Percentiles rank a stretch among this genome's conserved stretches.
These are phyloP conservation scores for Hirtodrosophila cameraria DNA, from an alignment of 2,888 invertebrate genomes.

Conservation along the genomic window DNA sequence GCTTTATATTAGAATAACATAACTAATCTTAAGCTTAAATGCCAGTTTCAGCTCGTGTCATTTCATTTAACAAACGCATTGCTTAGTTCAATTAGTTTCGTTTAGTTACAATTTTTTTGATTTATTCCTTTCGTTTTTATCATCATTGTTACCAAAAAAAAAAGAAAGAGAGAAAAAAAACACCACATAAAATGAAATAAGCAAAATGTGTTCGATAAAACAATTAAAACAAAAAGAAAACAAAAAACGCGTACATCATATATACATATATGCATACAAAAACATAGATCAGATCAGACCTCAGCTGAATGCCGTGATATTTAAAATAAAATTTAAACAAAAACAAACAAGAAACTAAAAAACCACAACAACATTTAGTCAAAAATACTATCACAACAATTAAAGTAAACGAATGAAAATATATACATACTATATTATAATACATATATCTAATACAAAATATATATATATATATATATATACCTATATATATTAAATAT, in stretches of 20 bases:
- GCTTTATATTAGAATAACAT: not conserved
- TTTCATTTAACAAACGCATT: slow-evolving; percentile 17
- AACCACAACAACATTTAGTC: not conserved
- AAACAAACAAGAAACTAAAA: slow-evolving; percentile 9
- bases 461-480: slow-evolving; percentile 7
- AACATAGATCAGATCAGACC: slow-evolving; percentile 78
- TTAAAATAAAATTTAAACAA: slow-evolving; percentile 73
- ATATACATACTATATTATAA: slow-evolving; percentile 11
- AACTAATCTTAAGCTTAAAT: slow-evolving; percentile 22
- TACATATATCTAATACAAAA: slow-evolving; percentile 15
- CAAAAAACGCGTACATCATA: too few species aligned
- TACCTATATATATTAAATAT: slow-evolving; percentile 3
- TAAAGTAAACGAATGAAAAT: slow-evolving; percentile 7
- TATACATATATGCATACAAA: slow-evolving; percentile 28
- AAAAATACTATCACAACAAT: slow-evolving; percentile 1
- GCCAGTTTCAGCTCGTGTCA: slow-evolving; percentile 29
- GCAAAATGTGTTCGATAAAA: slow-evolving; percentile 21
- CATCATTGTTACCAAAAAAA: not conserved
- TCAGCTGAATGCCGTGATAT: slow-evolving; percentile 84
- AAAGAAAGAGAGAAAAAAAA: slow-evolving; percentile 37
- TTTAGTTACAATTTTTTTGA: not conserved
- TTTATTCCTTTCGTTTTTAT: slow-evolving; percentile 4
- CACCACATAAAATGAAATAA: slow-evolving; percentile 38
- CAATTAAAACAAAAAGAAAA: slow-evolving; percentile 24
- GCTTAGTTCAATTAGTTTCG: slow-evolving; percentile 41